Base-by-base conservation (phyloP, 2,888 invertebrate genomes). In the Omphaloscelis lunosa region DNA sequence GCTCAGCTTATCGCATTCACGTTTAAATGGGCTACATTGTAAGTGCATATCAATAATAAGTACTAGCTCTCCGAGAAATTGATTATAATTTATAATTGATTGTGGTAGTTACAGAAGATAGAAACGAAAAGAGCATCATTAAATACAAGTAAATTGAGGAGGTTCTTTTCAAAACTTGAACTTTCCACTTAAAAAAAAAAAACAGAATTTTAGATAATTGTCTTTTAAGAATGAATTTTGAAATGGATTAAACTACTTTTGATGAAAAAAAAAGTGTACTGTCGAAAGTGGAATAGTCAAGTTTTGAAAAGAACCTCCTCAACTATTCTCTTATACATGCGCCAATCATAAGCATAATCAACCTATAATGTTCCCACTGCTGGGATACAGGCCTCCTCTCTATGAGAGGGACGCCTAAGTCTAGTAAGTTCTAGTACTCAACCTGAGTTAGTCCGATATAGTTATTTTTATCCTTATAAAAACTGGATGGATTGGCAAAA, bases 1-100 rank as follows among this genome's bases (percentile, higher is more conserved):
- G 45, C 27, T 81, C 27, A 59, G 53, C 61, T 85, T 83, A 72
- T 83, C 85, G 15, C 9, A 9, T 71, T 45, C 20, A 65, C 53
- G 53, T 81, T 39, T 48, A 71, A 68, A 69, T 69, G 68, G 58
- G 45, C 61, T 72, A 65, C 48, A 61, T 74, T 80, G 20, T 39
- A 39, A 85, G 63, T 80, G 68, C 34, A 81, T 80, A 81, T 53
- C 53, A 59, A 48, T 59, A 56, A 34, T 34, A 68, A 63, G 48
- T 70, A 70, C 34, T n/a, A 51, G 61, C n/a, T 78, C 48, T 66
- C 27, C 6, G 20, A 62, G 77, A 61, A 77, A 79, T 63, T 58
- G 15, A 83, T 56, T 56, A 17, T 39, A 27, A 53, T 17, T 59
- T 53, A n/a, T 4, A 58, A 53, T 15, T 56, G 6, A 34, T 58